Conservation (phyloP, 2,888 invertebrate species). For the Andrena hattorfiana region DNA sequence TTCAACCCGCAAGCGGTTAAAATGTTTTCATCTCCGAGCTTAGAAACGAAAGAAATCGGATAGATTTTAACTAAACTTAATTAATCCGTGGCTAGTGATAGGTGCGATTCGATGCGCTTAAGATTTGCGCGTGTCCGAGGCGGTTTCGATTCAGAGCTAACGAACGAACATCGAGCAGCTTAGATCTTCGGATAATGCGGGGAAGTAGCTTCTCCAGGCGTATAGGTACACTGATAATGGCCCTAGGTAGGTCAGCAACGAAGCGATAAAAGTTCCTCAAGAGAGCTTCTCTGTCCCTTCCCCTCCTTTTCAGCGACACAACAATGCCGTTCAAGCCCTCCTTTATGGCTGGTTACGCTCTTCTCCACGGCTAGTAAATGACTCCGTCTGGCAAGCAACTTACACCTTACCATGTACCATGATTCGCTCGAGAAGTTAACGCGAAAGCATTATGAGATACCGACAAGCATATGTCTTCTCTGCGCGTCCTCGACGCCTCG, state of each 20-base stretch:
- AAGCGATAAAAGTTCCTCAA: slow-evolving; percentile 75
- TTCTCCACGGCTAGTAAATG: slow-evolving; percentile 69
- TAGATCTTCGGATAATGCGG: slow-evolving; percentile 61
- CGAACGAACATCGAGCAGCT: slow-evolving; percentile 17
- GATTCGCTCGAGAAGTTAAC: slow-evolving; percentile 61
- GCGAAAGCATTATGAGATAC: slow-evolving; percentile 53
- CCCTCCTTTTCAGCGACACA: slow-evolving; percentile 65
- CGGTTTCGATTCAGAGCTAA: slow-evolving; percentile 11
- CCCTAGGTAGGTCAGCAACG: slow-evolving; percentile 72
- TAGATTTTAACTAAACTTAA: no score
- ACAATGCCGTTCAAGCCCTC: slow-evolving; percentile 71
- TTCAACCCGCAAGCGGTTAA: no score
- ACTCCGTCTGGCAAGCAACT: slow-evolving; percentile 63
- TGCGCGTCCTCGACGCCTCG: slow-evolving; percentile 16
- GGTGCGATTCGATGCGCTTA: background rate
- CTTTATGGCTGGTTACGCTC: slow-evolving; percentile 71
- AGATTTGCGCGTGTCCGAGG: background rate
- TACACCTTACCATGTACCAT: slow-evolving; percentile 46
- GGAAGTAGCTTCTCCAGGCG: slow-evolving; percentile 57
- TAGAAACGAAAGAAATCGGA: no score
- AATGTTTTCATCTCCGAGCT: no score
- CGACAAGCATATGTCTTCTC: slow-evolving; percentile 38
- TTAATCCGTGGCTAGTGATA: background rate
- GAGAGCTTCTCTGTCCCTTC: slow-evolving; percentile 48
- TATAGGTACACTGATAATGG: slow-evolving; percentile 69